Evolutionary conservation across 2,888 invertebrate genomes (phyloP), one percentile per base, ranked within the genome.

Genomic region (Drosophila aldrichi): DNA sequence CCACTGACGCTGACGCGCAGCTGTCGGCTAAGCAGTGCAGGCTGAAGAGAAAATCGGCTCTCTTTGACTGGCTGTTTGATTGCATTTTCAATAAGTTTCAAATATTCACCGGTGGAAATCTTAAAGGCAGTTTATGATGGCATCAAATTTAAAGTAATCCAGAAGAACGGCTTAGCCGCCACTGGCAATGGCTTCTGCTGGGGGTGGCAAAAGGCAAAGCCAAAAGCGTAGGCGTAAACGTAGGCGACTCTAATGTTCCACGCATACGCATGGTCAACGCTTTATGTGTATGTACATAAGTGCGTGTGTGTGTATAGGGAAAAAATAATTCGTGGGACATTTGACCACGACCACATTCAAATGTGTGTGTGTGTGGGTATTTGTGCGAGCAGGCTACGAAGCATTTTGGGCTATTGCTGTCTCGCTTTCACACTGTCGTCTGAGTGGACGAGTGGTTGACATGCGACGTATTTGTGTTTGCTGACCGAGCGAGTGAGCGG

Each of bases 391-490:
- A 51, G 74, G 9, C 43, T 49, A 70, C 36, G 25, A 66, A 51
- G 54, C 32, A 60, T 68, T 68, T 71, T 62, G 63, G 75, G 70
- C 66, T 73, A 60, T 55, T 64, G 84, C 67, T 56, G 40, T 54
- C 71, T 70, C 74, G 57, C 73, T 91, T 62, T 68, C 78, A 78
- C 90, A 85, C 48, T 90, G 90, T 91, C 90, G 90, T 90, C 88
- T 78, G 64, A 74, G 80, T 90, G 84, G 86, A 88, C 89, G 87
- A 75, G 82, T 76, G 86, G 90, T 91, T 90, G 91, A 91, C 90
- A 90, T 88, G 90, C 90, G 91, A 90, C 90, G 70, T 78, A 81
- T 82, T 87, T 84, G 82, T 85, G 85, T 74, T 83, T 88, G 87
- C 89, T 88, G 87, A 84, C 84, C 80, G 79, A 68, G 57, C 67